phyloP scores from a whole-genome alignment of 2,888 invertebrate genomes.

The Xiphydria camelus region DNA sequence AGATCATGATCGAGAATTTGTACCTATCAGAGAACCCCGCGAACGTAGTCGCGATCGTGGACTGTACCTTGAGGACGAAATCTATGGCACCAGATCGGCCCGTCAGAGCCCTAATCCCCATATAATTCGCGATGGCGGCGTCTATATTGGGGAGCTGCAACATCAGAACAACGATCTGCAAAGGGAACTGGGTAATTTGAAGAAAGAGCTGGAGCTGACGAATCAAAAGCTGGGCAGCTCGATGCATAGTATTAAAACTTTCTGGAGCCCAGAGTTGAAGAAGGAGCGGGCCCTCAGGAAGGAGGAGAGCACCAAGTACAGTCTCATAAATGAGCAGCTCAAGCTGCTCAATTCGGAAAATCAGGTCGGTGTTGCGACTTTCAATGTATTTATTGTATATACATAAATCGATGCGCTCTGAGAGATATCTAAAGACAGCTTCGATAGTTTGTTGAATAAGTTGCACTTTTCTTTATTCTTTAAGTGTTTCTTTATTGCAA shows the following conservation, averaged over 20 bases:
- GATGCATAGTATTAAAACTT: slow-evolving; percentile 99
- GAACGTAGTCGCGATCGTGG: slow-evolving; percentile 69
- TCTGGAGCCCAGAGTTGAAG: slow-evolving; percentile 99
- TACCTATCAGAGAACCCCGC: slow-evolving; percentile 79
- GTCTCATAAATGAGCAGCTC: slow-evolving; percentile 94
- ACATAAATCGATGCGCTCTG: not conserved
- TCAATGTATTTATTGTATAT: not conserved
- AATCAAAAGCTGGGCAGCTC: slow-evolving; percentile 97
- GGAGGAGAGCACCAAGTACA: slow-evolving; percentile 97
- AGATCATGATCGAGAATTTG: slow-evolving; percentile 84
- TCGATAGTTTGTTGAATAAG: too few species aligned
- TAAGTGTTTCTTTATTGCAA: too few species aligned
- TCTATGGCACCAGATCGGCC: slow-evolving; percentile 69
- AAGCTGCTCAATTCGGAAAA: slow-evolving; percentile 95
- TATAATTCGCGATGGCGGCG: slow-evolving; percentile 65
- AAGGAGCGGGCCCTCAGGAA: slow-evolving; percentile 95
- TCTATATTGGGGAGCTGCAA: slow-evolving; percentile 84
- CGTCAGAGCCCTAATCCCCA: slow-evolving; percentile 73
- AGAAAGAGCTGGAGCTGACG: slow-evolving; percentile 92
- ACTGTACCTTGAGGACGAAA: slow-evolving; percentile 71
- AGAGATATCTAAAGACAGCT: too few species aligned
- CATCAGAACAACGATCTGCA: slow-evolving; percentile 94
- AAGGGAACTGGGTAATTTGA: slow-evolving; percentile 86
- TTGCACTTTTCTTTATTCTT: too few species aligned
- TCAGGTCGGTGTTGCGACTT: slow-evolving; percentile 70